phyloP scores from a whole-genome alignment of 2,888 invertebrate species.

The Crepidodera aurea region DNA sequence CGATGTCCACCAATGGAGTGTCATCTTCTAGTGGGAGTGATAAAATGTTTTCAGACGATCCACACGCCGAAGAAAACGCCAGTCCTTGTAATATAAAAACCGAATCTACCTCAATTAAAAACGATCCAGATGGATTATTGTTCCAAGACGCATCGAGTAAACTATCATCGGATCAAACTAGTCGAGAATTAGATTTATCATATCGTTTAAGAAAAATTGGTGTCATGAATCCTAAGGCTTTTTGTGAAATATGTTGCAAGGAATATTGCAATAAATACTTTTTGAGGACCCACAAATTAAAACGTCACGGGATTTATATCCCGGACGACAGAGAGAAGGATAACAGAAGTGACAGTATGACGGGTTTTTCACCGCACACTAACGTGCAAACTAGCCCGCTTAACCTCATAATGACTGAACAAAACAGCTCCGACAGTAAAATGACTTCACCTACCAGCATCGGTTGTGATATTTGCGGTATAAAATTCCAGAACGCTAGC shows the following conservation, averaged over 20 bases:
- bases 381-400: slow-evolving; percentile 78
- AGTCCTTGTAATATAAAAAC: slow-evolving; percentile 56
- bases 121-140: slow-evolving; percentile 53
- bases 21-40: slow-evolving; percentile 53
- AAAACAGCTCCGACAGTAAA: slow-evolving; percentile 66
- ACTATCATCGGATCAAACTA: slow-evolving; percentile 59
- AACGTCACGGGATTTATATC: slow-evolving; percentile 85
- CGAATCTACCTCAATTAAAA: slow-evolving; percentile 58
- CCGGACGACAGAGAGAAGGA: slow-evolving; percentile 67
- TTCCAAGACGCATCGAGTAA: slow-evolving; percentile 55
- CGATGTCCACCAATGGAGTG: slow-evolving; percentile 49
- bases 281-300: slow-evolving; percentile 89
- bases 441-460: slow-evolving; percentile 62
- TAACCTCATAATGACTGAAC: slow-evolving; percentile 78
- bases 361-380: slow-evolving; percentile 47
- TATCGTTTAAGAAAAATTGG: slow-evolving; percentile 81
- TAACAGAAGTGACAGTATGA: slow-evolving; percentile 58
- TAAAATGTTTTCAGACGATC: slow-evolving; percentile 51
- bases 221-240: slow-evolving; percentile 87
- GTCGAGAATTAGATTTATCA: slow-evolving; percentile 75
- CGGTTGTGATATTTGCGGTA: slow-evolving; percentile 64
- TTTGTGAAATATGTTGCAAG: slow-evolving; percentile 91
- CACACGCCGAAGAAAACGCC: slow-evolving; percentile 53
- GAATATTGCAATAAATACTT: slow-evolving; percentile 95
- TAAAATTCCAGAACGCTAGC: slow-evolving; percentile 64